A percentile compares a stretch with the other conserved stretches of the same genome.
phyloP scores from a whole-genome alignment of 2,888 invertebrate species.

The Polydrusus tereticollis region DNA sequence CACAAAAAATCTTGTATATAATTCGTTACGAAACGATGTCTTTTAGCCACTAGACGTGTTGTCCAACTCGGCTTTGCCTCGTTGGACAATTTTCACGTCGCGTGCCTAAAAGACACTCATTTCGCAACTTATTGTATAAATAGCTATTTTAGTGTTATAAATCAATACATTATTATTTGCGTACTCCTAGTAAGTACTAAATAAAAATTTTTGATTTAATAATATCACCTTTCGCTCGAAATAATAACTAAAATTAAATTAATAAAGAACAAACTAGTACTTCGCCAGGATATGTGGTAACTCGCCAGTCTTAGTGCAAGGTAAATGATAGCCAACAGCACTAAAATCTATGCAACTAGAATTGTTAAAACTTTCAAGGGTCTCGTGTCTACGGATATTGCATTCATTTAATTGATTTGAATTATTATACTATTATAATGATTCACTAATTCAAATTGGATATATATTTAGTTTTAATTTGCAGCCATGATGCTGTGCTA shows the following conservation, averaged over 20 bases:
- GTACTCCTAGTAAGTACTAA: background rate
- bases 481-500: no score
- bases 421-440: background rate
- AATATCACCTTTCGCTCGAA: constrained; percentile 7
- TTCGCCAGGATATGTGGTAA: constrained; percentile 4
- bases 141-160: no score
- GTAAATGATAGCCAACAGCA: constrained; percentile 11
- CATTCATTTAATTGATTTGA: background rate
- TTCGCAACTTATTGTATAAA: no score
- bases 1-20: no score
- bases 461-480: no score
- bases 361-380: constrained; percentile 10
- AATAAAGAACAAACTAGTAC: constrained; percentile 1
- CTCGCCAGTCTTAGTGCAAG: background rate
- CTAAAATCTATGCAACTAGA: background rate
- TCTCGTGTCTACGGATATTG: background rate
- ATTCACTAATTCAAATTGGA: background rate
- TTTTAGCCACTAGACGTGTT: no score
- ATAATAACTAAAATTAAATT: constrained; percentile 2
- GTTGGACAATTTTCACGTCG: no score
- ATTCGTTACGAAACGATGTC: no score
- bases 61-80: no score
- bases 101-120: no score
- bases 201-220: background rate
- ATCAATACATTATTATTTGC: no score